Evolutionary conservation across 2,113 vertebrate genomes (phyloP), one percentile per base, ranked within the genome.

Genomic region (Chloropsis hardwickii): DNA sequence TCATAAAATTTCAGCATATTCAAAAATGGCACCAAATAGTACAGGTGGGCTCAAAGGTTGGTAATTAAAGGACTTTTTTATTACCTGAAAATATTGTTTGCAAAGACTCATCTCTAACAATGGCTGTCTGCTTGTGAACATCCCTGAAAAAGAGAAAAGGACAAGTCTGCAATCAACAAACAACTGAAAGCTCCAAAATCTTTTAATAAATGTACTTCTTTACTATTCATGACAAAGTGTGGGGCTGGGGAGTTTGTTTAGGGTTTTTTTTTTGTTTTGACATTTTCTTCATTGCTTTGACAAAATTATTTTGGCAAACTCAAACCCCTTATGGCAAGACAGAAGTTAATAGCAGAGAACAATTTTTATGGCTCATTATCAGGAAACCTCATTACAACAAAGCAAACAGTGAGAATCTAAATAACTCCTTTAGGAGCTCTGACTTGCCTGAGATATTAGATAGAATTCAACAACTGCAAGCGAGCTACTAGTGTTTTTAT

Each of bases 91-190:
- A 97, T 95, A 99, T 98, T 66, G 98, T 98, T 95, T 98, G 98
- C 74, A 99, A 98, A 79, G 99, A 99, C 66, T 99, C 99, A 25
- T 99, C 99, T 97, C 99, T 99, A 95, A 99, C 98, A 97, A 99
- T 96, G 65, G 98, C 98, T 57, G 96, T 98, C 94, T 98, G 99
- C 62, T 98, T 99, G 89, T 99, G 98, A 76, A 99, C 98, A 77
- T 99, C 99, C 99, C 99, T 99, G 96, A 22, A 95, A 72, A 58
- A 77, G 21, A 93, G 37, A 48, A 81, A 72, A 69, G 90, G 42
- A 27, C 12, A 94, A 47, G 10, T 35, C n/a, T 83, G 80, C 48
- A 53, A 56, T 71, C 79, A 90, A 84, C 23, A 50, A 90, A 67
- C 39, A 77, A 73, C 16, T 27, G 44, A 86, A 87, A 81, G 35